Conservation (phyloP, 2,113 vertebrate genomes). For the Macrotis lagotis region DNA sequence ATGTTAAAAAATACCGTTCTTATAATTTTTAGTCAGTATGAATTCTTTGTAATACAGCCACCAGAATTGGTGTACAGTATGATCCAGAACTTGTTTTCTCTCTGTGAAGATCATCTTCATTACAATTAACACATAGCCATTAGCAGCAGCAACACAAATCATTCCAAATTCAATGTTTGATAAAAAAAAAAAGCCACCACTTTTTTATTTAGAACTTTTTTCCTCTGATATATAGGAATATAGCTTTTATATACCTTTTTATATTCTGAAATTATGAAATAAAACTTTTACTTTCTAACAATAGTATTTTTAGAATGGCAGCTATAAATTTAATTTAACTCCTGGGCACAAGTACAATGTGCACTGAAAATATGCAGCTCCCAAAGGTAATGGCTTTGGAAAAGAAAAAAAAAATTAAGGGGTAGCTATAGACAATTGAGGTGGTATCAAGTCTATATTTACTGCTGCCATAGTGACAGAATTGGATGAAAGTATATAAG, state of each 20-base stretch:
- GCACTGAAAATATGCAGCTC: constrained; percentile 33
- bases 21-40: neutral
- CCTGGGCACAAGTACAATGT: constrained; percentile 39
- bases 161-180: constrained; percentile 33
- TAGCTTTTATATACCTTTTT: constrained; percentile 78
- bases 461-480: neutral
- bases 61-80: neutral
- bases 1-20: neutral
- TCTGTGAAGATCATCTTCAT: neutral
- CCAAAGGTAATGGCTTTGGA: neutral
- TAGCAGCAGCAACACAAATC: neutral
- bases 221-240: constrained; percentile 63
- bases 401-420: neutral
- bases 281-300: constrained; percentile 63
- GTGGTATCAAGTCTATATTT: neutral
- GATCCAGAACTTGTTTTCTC: constrained; percentile 22
- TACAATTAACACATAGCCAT: neutral
- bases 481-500: neutral
- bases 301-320: constrained; percentile 67
- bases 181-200: constrained; percentile 50
- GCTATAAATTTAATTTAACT: constrained; percentile 57
- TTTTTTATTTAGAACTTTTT: constrained; percentile 65
- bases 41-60: constrained; percentile 9
- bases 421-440: neutral
- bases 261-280: constrained; percentile 71